Percentiles rank a stretch among this genome's conserved stretches.
These are phyloP conservation scores for Gorilla gorilla DNA, from an alignment of 2,113 vertebrate species.

Conservation along the genomic window DNA sequence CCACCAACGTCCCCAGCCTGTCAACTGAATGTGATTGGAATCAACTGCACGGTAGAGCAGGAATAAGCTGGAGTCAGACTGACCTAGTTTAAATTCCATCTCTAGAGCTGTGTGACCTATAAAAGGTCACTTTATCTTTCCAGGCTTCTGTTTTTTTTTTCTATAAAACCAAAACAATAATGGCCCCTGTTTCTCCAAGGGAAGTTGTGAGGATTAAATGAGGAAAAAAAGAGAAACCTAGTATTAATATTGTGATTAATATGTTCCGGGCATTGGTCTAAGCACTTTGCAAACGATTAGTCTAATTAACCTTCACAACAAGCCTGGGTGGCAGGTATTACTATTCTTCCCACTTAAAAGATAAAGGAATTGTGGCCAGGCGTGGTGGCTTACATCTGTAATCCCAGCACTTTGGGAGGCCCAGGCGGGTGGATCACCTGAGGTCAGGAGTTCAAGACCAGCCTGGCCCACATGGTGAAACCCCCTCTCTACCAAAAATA, in stretches of 20 bases:
- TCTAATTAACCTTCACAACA: background rate
- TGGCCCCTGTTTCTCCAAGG: background rate
- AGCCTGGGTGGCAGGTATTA: background rate
- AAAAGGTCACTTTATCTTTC: slow-evolving; percentile 19
- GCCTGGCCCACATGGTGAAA: too few species aligned
- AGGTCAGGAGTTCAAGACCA: too few species aligned
- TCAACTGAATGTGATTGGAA: background rate
- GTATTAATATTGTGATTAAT: background rate
- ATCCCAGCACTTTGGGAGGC: too few species aligned
- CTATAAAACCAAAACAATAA: background rate
- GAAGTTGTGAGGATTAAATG: background rate
- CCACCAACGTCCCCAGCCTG: background rate
- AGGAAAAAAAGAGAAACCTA: background rate
- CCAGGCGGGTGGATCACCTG: too few species aligned
- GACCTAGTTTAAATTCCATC: background rate
- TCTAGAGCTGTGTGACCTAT: background rate
- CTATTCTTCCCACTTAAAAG: background rate
- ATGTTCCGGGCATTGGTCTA: background rate
- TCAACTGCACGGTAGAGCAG: background rate
- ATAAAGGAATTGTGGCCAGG: background rate
- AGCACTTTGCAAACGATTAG: background rate
- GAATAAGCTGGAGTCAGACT: background rate
- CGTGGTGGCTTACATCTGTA: too few species aligned
- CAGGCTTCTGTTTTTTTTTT: slow-evolving; percentile 7
- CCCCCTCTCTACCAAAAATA: too few species aligned